A percentile compares a stretch with the other conserved stretches of the same genome.
Evolutionary conservation across 2,113 vertebrate genomes (phyloP).

Genomic region (Cichladusa arquata): DNA sequence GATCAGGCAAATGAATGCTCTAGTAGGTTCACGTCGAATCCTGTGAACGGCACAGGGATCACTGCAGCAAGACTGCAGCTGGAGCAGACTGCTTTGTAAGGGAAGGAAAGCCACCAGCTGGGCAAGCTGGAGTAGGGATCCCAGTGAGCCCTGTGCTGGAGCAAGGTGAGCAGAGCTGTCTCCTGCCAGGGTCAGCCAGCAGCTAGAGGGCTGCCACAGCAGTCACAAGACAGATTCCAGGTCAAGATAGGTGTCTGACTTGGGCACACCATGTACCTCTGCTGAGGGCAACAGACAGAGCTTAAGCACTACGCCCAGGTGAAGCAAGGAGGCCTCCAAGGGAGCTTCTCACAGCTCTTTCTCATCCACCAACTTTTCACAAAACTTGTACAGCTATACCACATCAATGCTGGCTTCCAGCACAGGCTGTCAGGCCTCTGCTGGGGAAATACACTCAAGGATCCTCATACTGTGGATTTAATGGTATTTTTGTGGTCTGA

Average conservation of each 20-base stretch:
- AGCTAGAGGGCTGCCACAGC: background rate
- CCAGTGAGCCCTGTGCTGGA: background rate
- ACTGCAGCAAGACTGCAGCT: background rate
- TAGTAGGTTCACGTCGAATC: rapidly evolving
- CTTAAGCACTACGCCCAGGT: background rate
- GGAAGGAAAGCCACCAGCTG: background rate
- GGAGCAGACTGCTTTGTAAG: background rate
- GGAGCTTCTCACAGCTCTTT: background rate
- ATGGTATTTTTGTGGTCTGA: background rate
- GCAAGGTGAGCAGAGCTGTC: background rate
- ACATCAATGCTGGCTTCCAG: background rate
- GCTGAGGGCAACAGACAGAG: background rate
- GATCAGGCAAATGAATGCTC: background rate
- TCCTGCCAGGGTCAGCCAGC: background rate
- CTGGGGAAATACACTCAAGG: background rate
- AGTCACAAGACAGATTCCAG: background rate
- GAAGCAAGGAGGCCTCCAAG: background rate
- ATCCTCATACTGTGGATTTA: background rate
- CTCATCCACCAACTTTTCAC: background rate
- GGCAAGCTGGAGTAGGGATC: background rate
- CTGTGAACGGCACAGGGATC: rapidly evolving
- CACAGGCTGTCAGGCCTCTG: background rate
- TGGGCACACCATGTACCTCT: background rate
- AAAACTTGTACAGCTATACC: background rate
- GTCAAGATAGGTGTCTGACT: background rate